These are phyloP conservation scores for Parapsyche elsis DNA, from an alignment of 1,140 invertebrate species.

Conservation along the genomic window DNA sequence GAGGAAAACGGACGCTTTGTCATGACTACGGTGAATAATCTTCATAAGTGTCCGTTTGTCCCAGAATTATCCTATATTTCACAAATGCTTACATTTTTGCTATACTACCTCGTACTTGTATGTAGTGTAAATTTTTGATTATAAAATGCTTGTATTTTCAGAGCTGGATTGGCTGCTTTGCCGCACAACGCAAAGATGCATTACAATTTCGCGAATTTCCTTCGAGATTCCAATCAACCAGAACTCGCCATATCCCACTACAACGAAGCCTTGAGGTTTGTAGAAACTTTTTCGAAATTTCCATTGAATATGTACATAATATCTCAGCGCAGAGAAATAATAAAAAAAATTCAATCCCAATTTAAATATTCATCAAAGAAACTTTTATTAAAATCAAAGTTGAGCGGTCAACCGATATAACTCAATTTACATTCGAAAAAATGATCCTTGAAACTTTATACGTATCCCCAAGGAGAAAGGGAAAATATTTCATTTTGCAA, in stretches of 20 bases:
- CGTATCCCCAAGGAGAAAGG: not conserved
- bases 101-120: not conserved
- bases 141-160: slow-evolving; percentile 64
- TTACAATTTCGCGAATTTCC: slow-evolving; percentile 91
- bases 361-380: slow-evolving; percentile 31
- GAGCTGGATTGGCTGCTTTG: slow-evolving; percentile 81
- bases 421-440: not conserved
- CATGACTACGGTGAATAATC: too few relatives aligned
- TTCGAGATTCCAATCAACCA: slow-evolving; percentile 78
- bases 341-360: not conserved
- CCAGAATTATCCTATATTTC: too few relatives aligned
- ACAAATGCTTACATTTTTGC: too few relatives aligned
- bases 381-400: slow-evolving; percentile 32
- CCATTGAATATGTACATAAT: not conserved
- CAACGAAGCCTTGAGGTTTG: slow-evolving; percentile 83
- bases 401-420: slow-evolving; percentile 6
- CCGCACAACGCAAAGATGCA: slow-evolving; percentile 92
- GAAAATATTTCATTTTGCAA: slow-evolving; percentile 14
- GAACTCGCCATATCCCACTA: slow-evolving; percentile 83
- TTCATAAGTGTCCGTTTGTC: too few relatives aligned
- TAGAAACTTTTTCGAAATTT: slow-evolving; percentile 42
- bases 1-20: too few relatives aligned
- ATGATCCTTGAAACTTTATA: not conserved
- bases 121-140: not conserved
- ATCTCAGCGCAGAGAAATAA: not conserved